Evolutionary conservation across 2,888 invertebrate genomes (phyloP).

Genomic region (Melolontha melolontha): DNA sequence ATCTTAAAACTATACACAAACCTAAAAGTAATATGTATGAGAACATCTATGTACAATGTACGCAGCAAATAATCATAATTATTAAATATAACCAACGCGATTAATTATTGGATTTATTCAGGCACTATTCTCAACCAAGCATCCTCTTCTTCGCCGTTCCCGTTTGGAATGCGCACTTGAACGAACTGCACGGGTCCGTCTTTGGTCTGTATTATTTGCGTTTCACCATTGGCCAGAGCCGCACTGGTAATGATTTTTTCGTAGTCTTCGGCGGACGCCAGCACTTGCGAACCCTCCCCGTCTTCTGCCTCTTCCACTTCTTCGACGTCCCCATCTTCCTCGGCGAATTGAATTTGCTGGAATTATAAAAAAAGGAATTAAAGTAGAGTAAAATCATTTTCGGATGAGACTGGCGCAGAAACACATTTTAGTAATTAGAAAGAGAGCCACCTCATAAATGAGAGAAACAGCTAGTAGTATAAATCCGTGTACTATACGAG

Average conservation of each 20-base stretch:
- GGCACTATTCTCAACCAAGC: constrained; percentile 65
- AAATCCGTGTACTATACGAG: no score
- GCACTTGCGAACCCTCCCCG: constrained; percentile 54
- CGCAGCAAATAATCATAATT: no score
- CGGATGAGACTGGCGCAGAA: no score
- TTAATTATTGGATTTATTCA: constrained; percentile 49
- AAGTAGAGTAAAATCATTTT: no score
- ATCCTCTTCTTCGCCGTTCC: constrained; percentile 64
- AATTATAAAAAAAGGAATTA: constrained; percentile 17
- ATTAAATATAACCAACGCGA: no score
- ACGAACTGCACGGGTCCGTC: constrained; percentile 64
- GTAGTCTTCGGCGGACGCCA: constrained; percentile 53
- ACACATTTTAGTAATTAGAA: no score
- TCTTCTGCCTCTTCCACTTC: constrained; percentile 55
- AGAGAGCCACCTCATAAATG: no score
- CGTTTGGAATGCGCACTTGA: constrained; percentile 63
- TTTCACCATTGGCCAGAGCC: constrained; percentile 59
- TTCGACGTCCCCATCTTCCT: constrained; percentile 52
- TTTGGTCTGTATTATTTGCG: constrained; percentile 64
- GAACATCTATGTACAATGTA: no score
- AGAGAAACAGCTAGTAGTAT: no score
- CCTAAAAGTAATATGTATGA: no score
- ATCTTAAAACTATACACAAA: no score
- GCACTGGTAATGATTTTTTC: constrained; percentile 55
- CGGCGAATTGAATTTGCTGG: constrained; percentile 61